Evolutionary conservation across 2,113 vertebrate species (phyloP).

Genomic region (Marcusenius ussheri): DNA sequence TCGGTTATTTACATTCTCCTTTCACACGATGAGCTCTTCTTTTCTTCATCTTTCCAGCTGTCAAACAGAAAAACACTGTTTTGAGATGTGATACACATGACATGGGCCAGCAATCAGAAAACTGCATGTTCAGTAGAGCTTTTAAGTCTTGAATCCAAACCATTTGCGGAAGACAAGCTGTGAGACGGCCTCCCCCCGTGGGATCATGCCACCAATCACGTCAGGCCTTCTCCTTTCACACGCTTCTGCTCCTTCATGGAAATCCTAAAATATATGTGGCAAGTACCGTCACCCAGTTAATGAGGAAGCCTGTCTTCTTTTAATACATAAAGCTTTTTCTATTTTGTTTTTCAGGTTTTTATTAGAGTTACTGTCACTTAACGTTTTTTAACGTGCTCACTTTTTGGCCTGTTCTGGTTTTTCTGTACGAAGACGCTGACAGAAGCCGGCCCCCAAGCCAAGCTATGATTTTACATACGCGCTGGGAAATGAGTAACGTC

Average conservation of each 20-base stretch:
- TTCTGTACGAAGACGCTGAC: background rate
- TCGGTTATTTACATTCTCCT: background rate
- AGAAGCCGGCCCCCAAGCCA: background rate
- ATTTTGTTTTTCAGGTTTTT: background rate
- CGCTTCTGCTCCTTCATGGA: slow-evolving; percentile 55
- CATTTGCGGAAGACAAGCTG: slow-evolving; percentile 62
- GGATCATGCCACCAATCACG: slow-evolving; percentile 50
- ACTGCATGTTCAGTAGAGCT: background rate
- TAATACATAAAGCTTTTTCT: background rate
- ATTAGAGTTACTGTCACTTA: background rate
- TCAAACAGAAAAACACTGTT: background rate
- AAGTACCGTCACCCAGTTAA: background rate
- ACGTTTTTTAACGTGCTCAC: background rate
- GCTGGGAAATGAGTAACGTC: background rate
- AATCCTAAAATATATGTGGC: slow-evolving; percentile 58
- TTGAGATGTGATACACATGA: background rate
- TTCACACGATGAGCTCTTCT: background rate
- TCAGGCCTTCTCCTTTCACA: slow-evolving; percentile 68
- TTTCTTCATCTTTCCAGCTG: background rate
- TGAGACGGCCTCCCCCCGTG: slow-evolving; percentile 58
- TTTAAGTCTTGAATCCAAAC: slow-evolving; percentile 38
- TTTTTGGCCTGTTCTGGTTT: background rate
- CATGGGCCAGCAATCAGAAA: background rate
- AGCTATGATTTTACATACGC: too few relatives aligned
- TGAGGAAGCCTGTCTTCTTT: background rate